Conservation (phyloP, 2,888 invertebrate genomes). For the Hyposoter dolosus region DNA sequence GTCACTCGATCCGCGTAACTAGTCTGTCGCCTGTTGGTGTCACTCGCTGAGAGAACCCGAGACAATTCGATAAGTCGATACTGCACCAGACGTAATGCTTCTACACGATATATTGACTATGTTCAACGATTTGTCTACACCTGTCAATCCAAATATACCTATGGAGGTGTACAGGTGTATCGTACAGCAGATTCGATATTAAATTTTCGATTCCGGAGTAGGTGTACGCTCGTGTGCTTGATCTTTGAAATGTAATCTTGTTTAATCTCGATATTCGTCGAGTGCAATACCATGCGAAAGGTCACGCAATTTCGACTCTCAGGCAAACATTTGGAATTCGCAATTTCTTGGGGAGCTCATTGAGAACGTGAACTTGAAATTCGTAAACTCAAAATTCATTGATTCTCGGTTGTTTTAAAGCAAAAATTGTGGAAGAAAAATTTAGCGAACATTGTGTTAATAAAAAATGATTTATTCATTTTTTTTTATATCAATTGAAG, state of each 20-base stretch:
- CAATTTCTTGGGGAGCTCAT: too few relatives aligned
- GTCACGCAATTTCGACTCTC: not conserved
- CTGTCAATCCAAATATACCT: not conserved
- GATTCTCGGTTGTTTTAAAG: too few relatives aligned
- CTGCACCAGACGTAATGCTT: slow-evolving; percentile 28
- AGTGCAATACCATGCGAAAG: not conserved
- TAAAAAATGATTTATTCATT: too few relatives aligned
- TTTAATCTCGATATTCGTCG: slow-evolving; percentile 11
- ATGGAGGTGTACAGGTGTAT: not conserved
- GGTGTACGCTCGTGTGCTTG: slow-evolving; percentile 1
- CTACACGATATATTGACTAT: slow-evolving; percentile 41
- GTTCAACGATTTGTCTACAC: slow-evolving; percentile 7
- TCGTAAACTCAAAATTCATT: too few relatives aligned
- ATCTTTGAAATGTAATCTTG: not conserved
- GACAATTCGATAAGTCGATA: slow-evolving; percentile 62
- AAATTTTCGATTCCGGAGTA: slow-evolving; percentile 20
- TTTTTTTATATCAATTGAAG: too few relatives aligned
- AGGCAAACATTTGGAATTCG: too few relatives aligned
- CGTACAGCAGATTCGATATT: slow-evolving; percentile 8
- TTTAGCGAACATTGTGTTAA: too few relatives aligned
- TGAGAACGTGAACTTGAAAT: too few relatives aligned
- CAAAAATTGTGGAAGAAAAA: too few relatives aligned
- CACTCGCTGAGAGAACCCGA: slow-evolving; percentile 44
- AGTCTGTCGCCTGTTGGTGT: slow-evolving; percentile 58
- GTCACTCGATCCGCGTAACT: slow-evolving; percentile 52